These are phyloP conservation scores for Acrocephalus scirpaceus DNA, from an alignment of 2,797 vertebrate species.

Conservation along the genomic window DNA sequence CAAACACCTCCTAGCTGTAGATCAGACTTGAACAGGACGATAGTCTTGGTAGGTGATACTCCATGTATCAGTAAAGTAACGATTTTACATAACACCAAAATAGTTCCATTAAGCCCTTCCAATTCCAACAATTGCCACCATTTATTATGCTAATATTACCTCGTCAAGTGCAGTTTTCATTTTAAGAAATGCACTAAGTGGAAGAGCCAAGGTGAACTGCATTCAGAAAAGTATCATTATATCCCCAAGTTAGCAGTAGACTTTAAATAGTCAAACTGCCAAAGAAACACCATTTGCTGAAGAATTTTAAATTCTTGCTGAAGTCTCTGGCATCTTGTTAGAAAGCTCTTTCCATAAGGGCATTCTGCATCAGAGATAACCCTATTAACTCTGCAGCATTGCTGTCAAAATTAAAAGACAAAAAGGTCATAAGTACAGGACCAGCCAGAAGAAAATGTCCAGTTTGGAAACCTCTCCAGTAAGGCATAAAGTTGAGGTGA, in stretches of 20 bases:
- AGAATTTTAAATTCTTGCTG: not conserved
- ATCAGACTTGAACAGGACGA: not conserved
- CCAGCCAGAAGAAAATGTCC: slow-evolving; percentile 92
- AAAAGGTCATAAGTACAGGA: slow-evolving; percentile 93
- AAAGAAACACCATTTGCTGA: slow-evolving; percentile 13
- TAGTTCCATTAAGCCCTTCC: not conserved
- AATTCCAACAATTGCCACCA: not conserved
- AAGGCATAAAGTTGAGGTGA: slow-evolving; percentile 83
- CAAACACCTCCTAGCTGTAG: not conserved
- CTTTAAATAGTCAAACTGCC: not conserved
- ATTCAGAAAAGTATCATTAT: not conserved
- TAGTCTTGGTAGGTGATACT: not conserved
- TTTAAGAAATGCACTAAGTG: not conserved
- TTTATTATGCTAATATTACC: not conserved
- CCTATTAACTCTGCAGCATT: not conserved
- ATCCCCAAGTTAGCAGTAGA: slow-evolving; percentile 4
- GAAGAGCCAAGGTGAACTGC: not conserved
- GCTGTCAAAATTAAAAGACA: slow-evolving; percentile 80
- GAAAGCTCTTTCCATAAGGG: not conserved
- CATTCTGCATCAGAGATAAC: not conserved
- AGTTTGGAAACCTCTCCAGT: slow-evolving; percentile 84
- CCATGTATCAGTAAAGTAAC: accelerated
- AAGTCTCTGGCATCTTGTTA: not conserved
- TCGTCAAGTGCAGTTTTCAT: not conserved
- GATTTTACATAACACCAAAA: not conserved